Base-by-base conservation (phyloP, 2,888 invertebrate genomes). In the Drosophila ustulata region DNA sequence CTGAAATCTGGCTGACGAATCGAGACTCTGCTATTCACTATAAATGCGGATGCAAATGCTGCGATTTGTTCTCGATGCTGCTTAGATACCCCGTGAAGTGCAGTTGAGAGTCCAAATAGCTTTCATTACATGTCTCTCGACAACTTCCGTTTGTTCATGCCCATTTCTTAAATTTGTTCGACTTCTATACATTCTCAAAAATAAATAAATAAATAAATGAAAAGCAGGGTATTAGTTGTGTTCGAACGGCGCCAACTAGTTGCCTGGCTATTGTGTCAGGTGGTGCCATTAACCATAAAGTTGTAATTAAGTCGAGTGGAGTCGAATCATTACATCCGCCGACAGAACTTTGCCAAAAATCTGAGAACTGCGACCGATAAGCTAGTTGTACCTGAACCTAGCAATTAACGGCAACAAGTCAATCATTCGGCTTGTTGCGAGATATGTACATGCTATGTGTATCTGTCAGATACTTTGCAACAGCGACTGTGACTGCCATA, bases 401-500 rank as follows among this genome's bases (percentile, higher is more conserved):
- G 51, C 67, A 66, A 72, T 72, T 74, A 74, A 18, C n/a, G 26
- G 43, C 49, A 73, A 73, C 53, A 72, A 73, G 66, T 25, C 73
- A 72, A 72, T 72, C 72, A 62, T 9, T 23, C 28, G 13, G 50
- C 41, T 45, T 66, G 55, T 61, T 55, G 43, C 39, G 26, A 43
- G 39, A 39, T 55, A 37, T 69, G 70, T 61, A 13, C 30, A 11
- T 37, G 11, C 37, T 53, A 55, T 55, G 47, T 53, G 34, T 52
- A 61, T 46, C 34, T 52, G 3, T 18, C 49, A 30, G 39, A 50
- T 30, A 45, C 23, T 34, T 7, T 4, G 26, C 25, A 3, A 46
- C 41, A 28, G 28, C 26, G 28, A 28, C 18, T 37, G 13, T 26
- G 30, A 43, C 18, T 13, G 43, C 43, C 9, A n/a, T 5, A 30